Conservation (phyloP, 2,113 vertebrate genomes). For the Gopherus evgoodei region DNA sequence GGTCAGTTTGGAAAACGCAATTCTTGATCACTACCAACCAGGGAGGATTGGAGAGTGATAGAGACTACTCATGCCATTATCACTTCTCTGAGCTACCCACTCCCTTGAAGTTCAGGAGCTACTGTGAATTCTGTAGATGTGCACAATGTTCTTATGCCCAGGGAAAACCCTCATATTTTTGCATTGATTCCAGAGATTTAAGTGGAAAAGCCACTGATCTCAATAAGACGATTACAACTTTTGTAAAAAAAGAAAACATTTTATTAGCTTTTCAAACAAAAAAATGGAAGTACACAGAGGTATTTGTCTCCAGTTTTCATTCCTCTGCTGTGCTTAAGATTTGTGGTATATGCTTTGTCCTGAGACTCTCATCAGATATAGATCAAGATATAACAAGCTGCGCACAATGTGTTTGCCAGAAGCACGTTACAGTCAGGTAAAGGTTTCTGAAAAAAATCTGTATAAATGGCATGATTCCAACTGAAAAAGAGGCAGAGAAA, state of each 20-base stretch:
- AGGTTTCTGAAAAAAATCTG: fast-evolving
- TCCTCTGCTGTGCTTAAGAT: background rate
- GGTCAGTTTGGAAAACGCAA: background rate
- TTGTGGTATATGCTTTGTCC: background rate
- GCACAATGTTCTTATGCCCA: background rate
- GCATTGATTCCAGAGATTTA: background rate
- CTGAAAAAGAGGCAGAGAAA: background rate
- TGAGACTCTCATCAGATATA: background rate
- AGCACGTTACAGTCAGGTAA: background rate
- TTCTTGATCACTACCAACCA: background rate
- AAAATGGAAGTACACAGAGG: background rate
- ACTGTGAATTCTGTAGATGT: background rate
- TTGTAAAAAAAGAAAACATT: background rate
- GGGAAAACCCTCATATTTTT: background rate
- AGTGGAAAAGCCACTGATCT: background rate
- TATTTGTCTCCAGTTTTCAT: background rate
- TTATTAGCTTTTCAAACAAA: background rate
- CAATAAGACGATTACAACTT: background rate
- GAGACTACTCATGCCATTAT: background rate
- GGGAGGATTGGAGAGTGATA: background rate
- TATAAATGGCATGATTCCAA: background rate
- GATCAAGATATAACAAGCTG: background rate
- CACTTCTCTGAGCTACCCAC: fast-evolving
- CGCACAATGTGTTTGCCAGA: background rate
- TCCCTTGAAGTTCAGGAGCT: background rate